Evolutionary conservation across 2,888 invertebrate genomes (phyloP), one percentile per base, ranked within the genome.

Genomic region (Onchidella celtica): DNA sequence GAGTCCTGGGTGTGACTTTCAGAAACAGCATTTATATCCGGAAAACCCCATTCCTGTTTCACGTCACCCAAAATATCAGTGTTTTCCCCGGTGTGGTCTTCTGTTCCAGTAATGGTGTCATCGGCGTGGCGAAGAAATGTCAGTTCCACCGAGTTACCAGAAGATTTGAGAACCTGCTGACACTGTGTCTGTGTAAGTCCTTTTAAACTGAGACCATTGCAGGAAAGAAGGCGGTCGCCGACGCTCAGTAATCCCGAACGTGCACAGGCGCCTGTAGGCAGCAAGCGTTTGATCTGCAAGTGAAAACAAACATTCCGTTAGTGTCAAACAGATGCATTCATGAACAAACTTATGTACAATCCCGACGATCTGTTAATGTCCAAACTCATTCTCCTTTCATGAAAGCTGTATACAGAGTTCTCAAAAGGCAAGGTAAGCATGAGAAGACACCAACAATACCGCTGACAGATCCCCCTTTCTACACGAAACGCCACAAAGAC

Each of bases 211-310:
- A 86, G 84, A 17, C 97, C 97, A 93, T 97, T 97, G 40, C 97
- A 96, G 93, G 97, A 96, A 17, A 97, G 96, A 85, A 98, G 96
- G 94, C 97, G 97, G 93, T 98, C 98, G 21, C 97, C 97, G 82
- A 97, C 95, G 89, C 95, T 95, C 84, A 98, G 94, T 88, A 96
- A 95, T 29, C 97, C 97, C 92, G 97, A 96, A 93, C 97, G 96
- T 3, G 89, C 86, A 79, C 90, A 90, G n/a, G 88, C 88, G 57
- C 91, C 91, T 81, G 88, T 88, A 9, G 90, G 88, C 34, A 90
- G 84, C 29, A 92, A 85, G 63, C 90, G 76, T 81, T 90, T 90
- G 21, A 92, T 87, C 91, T 92, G 90, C 36, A 88, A 88, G 36
- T 4, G 32, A 75, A 32, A 66, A 32, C 29, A n/a, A 66, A 17